A percentile compares a stretch with the other conserved stretches of the same genome.
phyloP scores from a whole-genome alignment of 2,797 vertebrate species.

The Eulemur albifrons region DNA sequence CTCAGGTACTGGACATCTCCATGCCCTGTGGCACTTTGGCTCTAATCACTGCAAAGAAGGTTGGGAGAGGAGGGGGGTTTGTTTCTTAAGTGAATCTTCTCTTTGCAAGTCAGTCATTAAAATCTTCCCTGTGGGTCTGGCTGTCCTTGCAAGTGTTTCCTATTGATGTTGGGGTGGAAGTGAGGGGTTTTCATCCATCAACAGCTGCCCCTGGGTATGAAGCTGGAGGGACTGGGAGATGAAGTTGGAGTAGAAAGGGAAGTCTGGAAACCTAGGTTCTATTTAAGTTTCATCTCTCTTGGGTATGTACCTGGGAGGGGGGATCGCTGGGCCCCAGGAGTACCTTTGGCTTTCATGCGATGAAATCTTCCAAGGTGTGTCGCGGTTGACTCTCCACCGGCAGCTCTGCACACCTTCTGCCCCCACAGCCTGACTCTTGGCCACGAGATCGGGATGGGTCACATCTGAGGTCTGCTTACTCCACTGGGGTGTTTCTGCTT shows the following conservation, averaged over 20 bases:
- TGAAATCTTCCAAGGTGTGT: background rate
- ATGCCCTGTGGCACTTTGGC: background rate
- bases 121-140: background rate
- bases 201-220: background rate
- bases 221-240: background rate
- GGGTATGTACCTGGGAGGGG: background rate
- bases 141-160: background rate
- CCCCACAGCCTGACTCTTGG: background rate
- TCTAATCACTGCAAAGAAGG: background rate
- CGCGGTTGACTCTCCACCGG: background rate
- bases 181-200: background rate
- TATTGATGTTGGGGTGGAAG: accelerated
- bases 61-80: background rate
- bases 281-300: background rate
- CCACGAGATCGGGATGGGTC: background rate
- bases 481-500: conserved; percentile 58
- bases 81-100: conserved; percentile 18
- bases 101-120: background rate
- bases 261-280: background rate
- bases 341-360: background rate
- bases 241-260: background rate
- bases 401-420: background rate
- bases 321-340: background rate
- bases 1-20: background rate
- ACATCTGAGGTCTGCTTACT: background rate